Percentiles rank a stretch among this genome's conserved stretches.
These are phyloP conservation scores for Chrysina gloriosa DNA, from an alignment of 2,888 invertebrate species.

Conservation along the genomic window DNA sequence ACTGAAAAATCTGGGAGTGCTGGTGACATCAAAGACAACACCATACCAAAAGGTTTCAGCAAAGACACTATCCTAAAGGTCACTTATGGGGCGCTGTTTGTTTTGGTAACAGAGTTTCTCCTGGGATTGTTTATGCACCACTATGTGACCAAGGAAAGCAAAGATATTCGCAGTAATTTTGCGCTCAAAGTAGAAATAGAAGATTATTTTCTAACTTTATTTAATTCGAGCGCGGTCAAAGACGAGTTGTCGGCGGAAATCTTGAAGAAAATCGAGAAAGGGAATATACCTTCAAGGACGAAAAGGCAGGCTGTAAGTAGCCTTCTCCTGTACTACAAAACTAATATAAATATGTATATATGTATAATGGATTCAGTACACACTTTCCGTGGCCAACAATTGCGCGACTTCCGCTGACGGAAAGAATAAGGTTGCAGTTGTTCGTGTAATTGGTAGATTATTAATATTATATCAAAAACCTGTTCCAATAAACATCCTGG, in stretches of 20 bases:
- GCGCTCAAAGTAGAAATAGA: not conserved
- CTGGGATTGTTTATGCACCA: not conserved
- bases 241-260: not conserved
- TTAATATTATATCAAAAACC: no score
- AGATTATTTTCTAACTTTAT: not conserved
- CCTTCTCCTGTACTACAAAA: no score
- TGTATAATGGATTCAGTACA: no score
- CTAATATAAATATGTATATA: no score
- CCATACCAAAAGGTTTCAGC: not conserved
- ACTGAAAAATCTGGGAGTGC: no score
- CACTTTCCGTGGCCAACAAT: no score
- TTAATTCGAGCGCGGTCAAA: not conserved
- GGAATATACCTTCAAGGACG: not conserved
- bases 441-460: not conserved
- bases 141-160: not conserved
- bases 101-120: constrained; percentile 4
- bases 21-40: not conserved
- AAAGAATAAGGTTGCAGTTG: no score
- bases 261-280: not conserved
- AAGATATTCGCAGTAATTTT: not conserved
- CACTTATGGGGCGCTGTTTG: not conserved
- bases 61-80: not conserved
- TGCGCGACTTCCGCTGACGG: no score
- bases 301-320: no score
- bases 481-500: no score